Percentiles rank a stretch among this genome's conserved stretches.
Evolutionary conservation across 2,113 vertebrate species (phyloP).

Genomic region (Passer domesticus): DNA sequence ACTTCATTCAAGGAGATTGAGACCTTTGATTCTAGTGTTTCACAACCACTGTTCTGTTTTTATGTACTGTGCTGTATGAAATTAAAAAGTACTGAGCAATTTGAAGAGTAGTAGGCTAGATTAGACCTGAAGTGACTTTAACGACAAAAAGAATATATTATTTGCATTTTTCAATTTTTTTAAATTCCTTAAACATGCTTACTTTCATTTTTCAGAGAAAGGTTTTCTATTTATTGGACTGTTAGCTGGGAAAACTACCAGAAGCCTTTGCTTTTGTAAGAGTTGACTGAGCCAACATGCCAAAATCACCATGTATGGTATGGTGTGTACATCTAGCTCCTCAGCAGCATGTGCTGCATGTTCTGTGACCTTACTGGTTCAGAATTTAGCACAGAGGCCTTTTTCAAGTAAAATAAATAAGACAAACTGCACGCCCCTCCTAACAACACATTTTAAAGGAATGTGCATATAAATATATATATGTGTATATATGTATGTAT

Average conservation of each 20-base stretch:
- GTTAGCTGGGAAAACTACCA: not conserved
- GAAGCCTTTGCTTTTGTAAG: not conserved
- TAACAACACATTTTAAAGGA: not conserved
- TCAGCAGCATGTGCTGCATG: not conserved
- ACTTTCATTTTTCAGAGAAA: not conserved
- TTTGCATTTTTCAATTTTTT: not conserved
- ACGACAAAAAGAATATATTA: not conserved
- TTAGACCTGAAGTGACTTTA: not conserved
- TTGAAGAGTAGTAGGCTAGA: not conserved
- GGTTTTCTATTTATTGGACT: not conserved
- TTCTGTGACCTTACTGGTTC: not conserved
- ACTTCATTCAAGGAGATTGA: not conserved
- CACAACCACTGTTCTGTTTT: not conserved
- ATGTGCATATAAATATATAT: not conserved
- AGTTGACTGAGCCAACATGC: not conserved
- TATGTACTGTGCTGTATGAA: not conserved
- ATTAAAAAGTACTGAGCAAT: not conserved
- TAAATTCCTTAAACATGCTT: not conserved
- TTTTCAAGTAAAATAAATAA: constrained; percentile 25
- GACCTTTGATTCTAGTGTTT: not conserved
- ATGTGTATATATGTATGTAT: too few relatives aligned
- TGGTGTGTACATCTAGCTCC: not conserved
- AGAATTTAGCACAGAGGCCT: not conserved
- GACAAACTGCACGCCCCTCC: not conserved
- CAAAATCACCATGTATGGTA: constrained; percentile 3